Evolutionary conservation across 2,888 invertebrate species (phyloP).

Genomic region (Sepioteuthis lessoniana): DNA sequence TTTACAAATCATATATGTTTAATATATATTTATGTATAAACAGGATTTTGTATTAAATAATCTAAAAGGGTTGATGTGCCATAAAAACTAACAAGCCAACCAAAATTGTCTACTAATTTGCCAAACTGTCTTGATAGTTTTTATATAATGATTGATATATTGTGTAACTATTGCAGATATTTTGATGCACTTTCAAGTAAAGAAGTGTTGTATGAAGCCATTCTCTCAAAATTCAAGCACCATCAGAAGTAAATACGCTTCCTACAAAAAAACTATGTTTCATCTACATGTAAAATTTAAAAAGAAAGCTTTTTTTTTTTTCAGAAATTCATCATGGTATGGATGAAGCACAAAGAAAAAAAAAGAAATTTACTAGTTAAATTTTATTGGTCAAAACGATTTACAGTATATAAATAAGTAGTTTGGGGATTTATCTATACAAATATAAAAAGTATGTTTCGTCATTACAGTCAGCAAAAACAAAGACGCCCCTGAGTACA

Average conservation of each 20-base stretch:
- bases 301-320: background rate
- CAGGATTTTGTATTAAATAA: too few species aligned
- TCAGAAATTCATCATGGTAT: background rate
- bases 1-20: too few species aligned
- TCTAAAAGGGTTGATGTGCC: too few species aligned
- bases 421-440: background rate
- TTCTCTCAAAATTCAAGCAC: background rate
- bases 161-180: too few species aligned
- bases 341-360: background rate
- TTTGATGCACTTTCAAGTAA: too few species aligned
- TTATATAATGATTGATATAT: too few species aligned
- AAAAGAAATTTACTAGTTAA: background rate
- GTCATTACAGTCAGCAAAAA: background rate
- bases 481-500: conserved; percentile 9
- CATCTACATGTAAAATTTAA: background rate
- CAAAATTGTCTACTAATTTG: too few species aligned
- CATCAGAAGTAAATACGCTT: background rate
- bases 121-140: too few species aligned
- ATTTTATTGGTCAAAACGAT: background rate
- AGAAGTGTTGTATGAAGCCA: background rate
- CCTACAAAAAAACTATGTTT: background rate
- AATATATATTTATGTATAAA: too few species aligned
- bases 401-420: background rate
- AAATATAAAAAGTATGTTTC: background rate
- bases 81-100: too few species aligned